Evolutionary conservation across 2,113 vertebrate species (phyloP).

Genomic region (Phrynosoma platyrhinos): DNA sequence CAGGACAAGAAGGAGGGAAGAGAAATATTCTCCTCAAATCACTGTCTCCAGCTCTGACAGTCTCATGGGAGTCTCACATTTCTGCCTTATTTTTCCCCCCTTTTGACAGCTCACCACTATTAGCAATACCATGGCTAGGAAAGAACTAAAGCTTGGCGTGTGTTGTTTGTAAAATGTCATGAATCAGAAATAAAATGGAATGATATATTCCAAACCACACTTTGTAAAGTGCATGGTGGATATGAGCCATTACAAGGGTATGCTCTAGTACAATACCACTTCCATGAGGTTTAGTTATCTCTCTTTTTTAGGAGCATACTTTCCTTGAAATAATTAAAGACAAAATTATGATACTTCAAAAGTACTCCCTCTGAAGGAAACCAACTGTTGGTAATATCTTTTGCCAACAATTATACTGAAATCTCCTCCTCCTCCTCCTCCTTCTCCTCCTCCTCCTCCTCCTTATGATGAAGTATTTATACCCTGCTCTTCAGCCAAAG

Average conservation of each 20-base stretch:
- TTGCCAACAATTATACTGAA: neutral
- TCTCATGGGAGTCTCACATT: accelerated
- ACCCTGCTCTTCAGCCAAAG: too few species aligned
- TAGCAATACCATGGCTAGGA: neutral
- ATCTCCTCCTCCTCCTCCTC: too few species aligned
- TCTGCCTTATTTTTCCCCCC: conserved; percentile 23
- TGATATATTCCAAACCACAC: neutral
- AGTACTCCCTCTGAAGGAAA: neutral
- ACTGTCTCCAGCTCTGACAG: conserved; percentile 7
- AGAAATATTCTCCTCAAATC: neutral
- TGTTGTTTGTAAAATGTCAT: neutral
- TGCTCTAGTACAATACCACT: neutral
- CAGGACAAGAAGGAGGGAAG: neutral
- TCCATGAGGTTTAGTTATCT: neutral
- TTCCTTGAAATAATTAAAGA: neutral
- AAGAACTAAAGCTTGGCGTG: neutral
- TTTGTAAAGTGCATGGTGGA: neutral
- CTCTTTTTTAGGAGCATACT: too few species aligned
- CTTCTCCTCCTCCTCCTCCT: too few species aligned
- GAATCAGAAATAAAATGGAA: neutral
- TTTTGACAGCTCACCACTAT: neutral
- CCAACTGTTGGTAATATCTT: neutral
- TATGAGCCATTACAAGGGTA: neutral
- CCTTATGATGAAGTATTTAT: too few species aligned
- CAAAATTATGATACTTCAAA: neutral